Percentiles rank a stretch among this genome's conserved stretches.
Evolutionary conservation across 2,797 vertebrate species (phyloP).

Genomic region (Myotis pilosus): DNA sequence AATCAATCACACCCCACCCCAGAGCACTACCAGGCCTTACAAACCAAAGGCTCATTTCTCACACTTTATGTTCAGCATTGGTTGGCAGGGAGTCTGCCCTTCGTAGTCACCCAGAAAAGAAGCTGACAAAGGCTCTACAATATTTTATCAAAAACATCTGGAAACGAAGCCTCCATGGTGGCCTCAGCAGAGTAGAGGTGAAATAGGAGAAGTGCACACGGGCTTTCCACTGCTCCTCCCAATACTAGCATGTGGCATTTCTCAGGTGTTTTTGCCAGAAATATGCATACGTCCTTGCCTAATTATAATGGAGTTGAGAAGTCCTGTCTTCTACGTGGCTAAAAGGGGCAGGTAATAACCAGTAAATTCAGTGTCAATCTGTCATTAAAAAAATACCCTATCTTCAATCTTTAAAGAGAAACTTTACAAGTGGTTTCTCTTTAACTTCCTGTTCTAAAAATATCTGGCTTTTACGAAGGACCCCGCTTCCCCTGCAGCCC

Average conservation of each 20-base stretch:
- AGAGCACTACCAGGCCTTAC: not conserved
- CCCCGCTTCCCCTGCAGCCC: not conserved
- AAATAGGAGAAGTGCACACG: not conserved
- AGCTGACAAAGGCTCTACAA: not conserved
- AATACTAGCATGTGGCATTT: not conserved
- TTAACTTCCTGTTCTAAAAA: not conserved
- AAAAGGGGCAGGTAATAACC: not conserved
- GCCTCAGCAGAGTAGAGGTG: not conserved
- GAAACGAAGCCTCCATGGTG: not conserved
- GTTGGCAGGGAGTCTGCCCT: not conserved
- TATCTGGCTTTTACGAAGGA: not conserved
- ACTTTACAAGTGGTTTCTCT: not conserved
- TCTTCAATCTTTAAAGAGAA: not conserved
- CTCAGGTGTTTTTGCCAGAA: not conserved
- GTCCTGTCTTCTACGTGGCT: not conserved
- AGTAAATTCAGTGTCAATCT: not conserved
- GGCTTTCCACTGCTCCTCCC: not conserved
- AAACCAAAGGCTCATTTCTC: not conserved
- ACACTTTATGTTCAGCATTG: not conserved
- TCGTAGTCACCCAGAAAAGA: not conserved
- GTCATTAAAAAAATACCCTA: not conserved
- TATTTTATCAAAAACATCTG: not conserved
- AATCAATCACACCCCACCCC: not conserved
- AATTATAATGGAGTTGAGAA: not conserved
- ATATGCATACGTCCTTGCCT: not conserved